Conservation (phyloP, 1,140 invertebrate genomes). For the Archivesica marissinica region DNA sequence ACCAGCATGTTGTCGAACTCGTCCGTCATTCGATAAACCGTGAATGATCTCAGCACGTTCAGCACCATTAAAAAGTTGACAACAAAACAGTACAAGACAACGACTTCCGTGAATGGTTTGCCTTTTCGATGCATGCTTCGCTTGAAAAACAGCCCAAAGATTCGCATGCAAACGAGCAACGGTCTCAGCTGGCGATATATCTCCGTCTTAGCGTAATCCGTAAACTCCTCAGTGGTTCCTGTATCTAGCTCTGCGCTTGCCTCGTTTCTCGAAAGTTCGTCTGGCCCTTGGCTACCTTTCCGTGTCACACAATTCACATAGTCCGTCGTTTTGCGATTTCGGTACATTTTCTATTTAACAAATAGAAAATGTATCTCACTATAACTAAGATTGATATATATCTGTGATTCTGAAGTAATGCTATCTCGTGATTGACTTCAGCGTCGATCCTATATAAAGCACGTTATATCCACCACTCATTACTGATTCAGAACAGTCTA, state of each 20-base stretch:
- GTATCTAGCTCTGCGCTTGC: constrained; percentile 12
- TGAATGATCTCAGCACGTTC: constrained; percentile 31
- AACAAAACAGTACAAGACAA: constrained; percentile 38
- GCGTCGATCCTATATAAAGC: too few species aligned
- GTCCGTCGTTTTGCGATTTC: not conserved
- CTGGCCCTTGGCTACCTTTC: not conserved
- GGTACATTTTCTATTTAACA: not conserved
- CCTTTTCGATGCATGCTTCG: constrained; percentile 1
- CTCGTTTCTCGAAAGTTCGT: not conserved
- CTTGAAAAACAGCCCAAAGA: constrained; percentile 51
- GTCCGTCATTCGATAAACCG: constrained; percentile 35
- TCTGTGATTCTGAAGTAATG: too few species aligned
- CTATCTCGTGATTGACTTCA: too few species aligned
- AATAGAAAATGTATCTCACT: too few species aligned
- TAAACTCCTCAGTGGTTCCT: not conserved
- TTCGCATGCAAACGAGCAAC: constrained; percentile 37
- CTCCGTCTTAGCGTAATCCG: not conserved
- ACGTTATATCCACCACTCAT: too few species aligned
- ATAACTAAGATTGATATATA: too few species aligned
- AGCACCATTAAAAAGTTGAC: constrained; percentile 36
- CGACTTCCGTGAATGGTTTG: constrained; percentile 4
- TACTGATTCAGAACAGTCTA: too few species aligned
- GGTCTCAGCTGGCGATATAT: constrained; percentile 38
- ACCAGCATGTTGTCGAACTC: constrained; percentile 33
- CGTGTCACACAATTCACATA: not conserved